Evolutionary conservation across 2,888 invertebrate species (phyloP).

Genomic region (Minunthozetes semirufus): DNA sequence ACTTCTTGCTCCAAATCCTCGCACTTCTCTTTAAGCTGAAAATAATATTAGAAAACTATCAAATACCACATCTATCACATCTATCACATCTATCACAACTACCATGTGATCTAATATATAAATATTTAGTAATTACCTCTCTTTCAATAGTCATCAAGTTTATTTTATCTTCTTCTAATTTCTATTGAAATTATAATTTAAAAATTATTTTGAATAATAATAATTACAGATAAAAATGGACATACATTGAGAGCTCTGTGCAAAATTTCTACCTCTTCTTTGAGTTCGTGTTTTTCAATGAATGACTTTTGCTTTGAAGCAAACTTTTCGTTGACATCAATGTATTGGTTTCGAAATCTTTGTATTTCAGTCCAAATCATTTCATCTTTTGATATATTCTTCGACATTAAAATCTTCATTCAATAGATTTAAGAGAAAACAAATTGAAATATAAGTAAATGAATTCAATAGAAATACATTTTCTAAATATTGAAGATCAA

Average conservation of each 20-base stretch:
- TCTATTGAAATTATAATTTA: slow-evolving; percentile 38
- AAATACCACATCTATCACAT: too few species aligned
- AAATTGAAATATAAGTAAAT: neutral
- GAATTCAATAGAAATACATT: slow-evolving; percentile 43
- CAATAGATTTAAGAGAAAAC: too few species aligned
- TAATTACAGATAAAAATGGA: neutral
- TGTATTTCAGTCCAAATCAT: slow-evolving; percentile 62
- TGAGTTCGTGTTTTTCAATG: slow-evolving; percentile 38
- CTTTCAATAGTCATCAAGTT: slow-evolving; percentile 49
- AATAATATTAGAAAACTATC: neutral
- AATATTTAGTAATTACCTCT: slow-evolving; percentile 50
- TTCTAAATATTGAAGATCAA: slow-evolving; percentile 45
- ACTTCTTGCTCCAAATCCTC: slow-evolving; percentile 42
- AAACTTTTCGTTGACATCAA: slow-evolving; percentile 60
- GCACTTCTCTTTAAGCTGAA: slow-evolving; percentile 42
- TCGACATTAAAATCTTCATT: slow-evolving; percentile 54
- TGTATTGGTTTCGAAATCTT: slow-evolving; percentile 66
- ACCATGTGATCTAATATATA: too few species aligned
- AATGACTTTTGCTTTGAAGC: slow-evolving; percentile 4
- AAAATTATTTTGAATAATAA: slow-evolving; percentile 5
- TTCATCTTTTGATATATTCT: slow-evolving; percentile 58
- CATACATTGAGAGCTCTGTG: slow-evolving; percentile 37
- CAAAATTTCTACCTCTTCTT: slow-evolving; percentile 39
- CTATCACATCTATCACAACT: too few species aligned
- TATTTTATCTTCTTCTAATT: slow-evolving; percentile 44